Evolutionary conservation across 2,113 vertebrate species (phyloP).

Genomic region (Melanocharis versteri): DNA sequence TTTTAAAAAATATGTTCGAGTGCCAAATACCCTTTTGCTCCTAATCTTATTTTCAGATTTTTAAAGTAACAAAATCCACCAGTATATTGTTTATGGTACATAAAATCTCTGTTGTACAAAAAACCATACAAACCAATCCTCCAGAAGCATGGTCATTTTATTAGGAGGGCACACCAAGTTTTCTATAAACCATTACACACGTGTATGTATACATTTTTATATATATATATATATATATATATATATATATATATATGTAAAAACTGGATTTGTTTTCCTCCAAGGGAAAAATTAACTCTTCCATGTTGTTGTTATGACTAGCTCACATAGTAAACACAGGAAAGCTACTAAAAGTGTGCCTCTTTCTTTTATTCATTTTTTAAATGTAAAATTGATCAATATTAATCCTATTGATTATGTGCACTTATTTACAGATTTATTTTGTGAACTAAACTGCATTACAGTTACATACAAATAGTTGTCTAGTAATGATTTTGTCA

Average conservation of each 20-base stretch:
- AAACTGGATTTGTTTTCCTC: neutral
- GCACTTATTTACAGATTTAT: neutral
- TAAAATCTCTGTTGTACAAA: neutral
- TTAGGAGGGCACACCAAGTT: neutral
- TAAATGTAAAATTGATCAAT: neutral
- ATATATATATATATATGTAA: neutral
- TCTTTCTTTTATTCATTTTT: neutral
- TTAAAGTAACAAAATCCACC: neutral
- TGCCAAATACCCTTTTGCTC: neutral
- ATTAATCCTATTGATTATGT: neutral
- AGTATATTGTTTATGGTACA: neutral
- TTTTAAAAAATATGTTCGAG: neutral
- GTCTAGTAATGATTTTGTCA: neutral
- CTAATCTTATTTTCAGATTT: neutral
- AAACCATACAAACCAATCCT: neutral
- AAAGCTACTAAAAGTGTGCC: neutral
- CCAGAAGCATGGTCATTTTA: neutral
- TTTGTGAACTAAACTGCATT: neutral
- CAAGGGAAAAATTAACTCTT: neutral
- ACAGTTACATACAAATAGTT: neutral
- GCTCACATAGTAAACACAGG: neutral
- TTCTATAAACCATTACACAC: neutral
- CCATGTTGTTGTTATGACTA: neutral
- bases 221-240: too few relatives aligned
- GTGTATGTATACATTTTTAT: accelerated